phyloP scores from a whole-genome alignment of 1,140 invertebrate species.

The Cecropterus lyciades region DNA sequence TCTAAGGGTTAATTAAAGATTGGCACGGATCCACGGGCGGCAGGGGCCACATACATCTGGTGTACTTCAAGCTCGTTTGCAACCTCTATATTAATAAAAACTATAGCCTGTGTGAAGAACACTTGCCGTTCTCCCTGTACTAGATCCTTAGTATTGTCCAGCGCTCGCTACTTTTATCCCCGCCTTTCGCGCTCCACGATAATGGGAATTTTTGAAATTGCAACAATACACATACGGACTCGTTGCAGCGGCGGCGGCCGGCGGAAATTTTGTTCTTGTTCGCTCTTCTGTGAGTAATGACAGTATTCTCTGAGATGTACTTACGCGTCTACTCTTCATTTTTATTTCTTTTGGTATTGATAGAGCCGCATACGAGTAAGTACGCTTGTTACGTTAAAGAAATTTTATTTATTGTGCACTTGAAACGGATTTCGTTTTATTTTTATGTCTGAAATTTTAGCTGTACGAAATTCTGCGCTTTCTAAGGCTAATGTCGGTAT shows the following conservation, averaged over 20 bases:
- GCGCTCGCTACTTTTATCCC: constrained; percentile 55
- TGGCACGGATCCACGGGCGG: no score
- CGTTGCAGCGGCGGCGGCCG: constrained; percentile 55
- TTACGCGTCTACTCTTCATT: constrained; percentile 28
- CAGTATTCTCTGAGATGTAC: constrained; percentile 38
- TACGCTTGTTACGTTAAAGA: constrained; percentile 16
- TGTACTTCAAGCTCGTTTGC: no score
- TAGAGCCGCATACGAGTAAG: constrained; percentile 19
- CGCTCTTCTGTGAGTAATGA: constrained; percentile 52
- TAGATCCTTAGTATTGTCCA: constrained; percentile 55
- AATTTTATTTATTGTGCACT: not conserved
- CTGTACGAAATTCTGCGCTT: no score
- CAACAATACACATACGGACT: constrained; percentile 70
- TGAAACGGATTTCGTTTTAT: no score
- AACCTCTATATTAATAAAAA: no score
- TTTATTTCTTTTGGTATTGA: constrained; percentile 36
- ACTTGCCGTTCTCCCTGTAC: constrained; percentile 11
- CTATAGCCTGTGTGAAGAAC: not conserved
- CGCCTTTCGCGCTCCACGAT: constrained; percentile 55
- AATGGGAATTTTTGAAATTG: constrained; percentile 77
- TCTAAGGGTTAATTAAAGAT: no score
- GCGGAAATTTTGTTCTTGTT: constrained; percentile 67
- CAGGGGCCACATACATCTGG: no score
- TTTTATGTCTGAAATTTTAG: no score
- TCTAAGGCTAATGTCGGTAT: no score